Conservation (phyloP, 2,113 vertebrate genomes). For the Cardinalis cardinalis region DNA sequence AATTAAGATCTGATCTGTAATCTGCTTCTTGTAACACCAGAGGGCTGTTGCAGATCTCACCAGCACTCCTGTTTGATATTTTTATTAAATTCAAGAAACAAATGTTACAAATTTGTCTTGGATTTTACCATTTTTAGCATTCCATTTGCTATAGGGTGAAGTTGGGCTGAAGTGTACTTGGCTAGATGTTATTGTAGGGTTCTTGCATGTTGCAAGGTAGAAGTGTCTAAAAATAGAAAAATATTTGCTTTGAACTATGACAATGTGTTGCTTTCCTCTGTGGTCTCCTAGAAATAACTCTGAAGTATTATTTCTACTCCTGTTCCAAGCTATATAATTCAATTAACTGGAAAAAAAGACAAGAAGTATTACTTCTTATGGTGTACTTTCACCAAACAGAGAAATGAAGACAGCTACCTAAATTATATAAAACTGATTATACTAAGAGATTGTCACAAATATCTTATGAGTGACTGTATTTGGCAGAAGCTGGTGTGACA, state of each 20-base stretch:
- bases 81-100: slow-evolving; percentile 42
- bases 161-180: neutral
- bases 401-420: neutral
- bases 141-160: neutral
- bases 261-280: neutral
- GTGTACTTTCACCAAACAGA: neutral
- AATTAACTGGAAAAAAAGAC: neutral
- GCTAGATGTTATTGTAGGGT: neutral
- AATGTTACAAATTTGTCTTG: slow-evolving; percentile 45
- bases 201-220: neutral
- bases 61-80: neutral
- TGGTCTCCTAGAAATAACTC: neutral
- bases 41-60: slow-evolving; percentile 24
- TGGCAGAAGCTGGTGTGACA: neutral
- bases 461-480: neutral
- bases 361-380: neutral
- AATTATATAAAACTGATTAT: slow-evolving; percentile 26
- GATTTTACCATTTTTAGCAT: neutral
- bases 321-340: neutral
- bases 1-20: slow-evolving; percentile 31
- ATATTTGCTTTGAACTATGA: neutral
- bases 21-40: slow-evolving; percentile 47
- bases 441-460: slow-evolving; percentile 8
- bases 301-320: neutral
- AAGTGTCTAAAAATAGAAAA: neutral